phyloP scores from a whole-genome alignment of 1,140 invertebrate species.

The Chironomus striatipennis region DNA sequence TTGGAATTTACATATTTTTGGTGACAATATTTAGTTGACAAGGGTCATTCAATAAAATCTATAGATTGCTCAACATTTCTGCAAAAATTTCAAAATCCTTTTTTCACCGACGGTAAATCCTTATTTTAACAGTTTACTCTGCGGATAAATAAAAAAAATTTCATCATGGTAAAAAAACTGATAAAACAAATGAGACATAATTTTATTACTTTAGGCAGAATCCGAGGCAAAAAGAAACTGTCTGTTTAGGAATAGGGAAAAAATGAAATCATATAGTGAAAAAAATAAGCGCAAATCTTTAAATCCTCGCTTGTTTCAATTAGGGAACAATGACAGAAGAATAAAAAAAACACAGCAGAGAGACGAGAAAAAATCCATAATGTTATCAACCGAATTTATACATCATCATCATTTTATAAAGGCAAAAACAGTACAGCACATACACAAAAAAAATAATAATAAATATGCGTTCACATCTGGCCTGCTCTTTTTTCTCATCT shows the following conservation, averaged over 20 bases:
- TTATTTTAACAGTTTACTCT: not conserved
- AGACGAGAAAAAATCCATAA: constrained; percentile 20
- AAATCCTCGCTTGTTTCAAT: constrained; percentile 21
- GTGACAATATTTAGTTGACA: not conserved
- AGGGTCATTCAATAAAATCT: constrained; percentile 10
- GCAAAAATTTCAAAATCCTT: not conserved
- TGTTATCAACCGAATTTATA: constrained; percentile 24
- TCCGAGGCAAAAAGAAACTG: too few relatives aligned
- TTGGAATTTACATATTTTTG: not conserved
- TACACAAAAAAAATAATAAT: not conserved
- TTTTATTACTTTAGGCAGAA: too few relatives aligned
- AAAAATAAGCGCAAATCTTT: constrained; percentile 17
- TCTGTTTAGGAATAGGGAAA: too few relatives aligned
- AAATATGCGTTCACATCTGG: constrained; percentile 22
- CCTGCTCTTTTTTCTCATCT: not conserved
- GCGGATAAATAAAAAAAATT: too few relatives aligned
- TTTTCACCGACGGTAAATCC: not conserved
- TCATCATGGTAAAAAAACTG: too few relatives aligned
- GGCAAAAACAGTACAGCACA: not conserved
- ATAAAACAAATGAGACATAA: too few relatives aligned
- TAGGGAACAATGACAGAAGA: constrained; percentile 3
- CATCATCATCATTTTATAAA: constrained; percentile 19
- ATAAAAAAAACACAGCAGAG: not conserved
- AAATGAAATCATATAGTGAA: not conserved
- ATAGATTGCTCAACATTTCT: not conserved